Conservation (phyloP, 2,113 vertebrate species). For the Oriolus oriolus region DNA sequence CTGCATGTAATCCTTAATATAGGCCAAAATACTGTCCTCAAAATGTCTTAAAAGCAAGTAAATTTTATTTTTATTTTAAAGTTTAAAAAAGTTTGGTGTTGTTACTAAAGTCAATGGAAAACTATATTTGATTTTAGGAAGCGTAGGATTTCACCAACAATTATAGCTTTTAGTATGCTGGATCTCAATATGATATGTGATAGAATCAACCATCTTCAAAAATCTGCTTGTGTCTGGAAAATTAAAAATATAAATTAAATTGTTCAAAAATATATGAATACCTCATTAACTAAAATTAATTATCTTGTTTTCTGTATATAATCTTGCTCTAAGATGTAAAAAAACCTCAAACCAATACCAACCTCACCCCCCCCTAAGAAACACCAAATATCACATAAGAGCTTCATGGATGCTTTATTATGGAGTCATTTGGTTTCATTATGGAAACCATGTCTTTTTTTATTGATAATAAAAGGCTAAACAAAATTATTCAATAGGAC, state of each 20-base stretch:
- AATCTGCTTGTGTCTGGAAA: background rate
- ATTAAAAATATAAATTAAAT: background rate
- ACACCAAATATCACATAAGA: accelerated
- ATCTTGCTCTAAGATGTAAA: background rate
- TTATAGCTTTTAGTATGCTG: background rate
- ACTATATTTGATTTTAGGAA: background rate
- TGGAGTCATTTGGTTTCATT: background rate
- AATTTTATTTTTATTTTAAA: background rate
- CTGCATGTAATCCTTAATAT: background rate
- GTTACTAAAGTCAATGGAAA: background rate
- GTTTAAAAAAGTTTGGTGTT: background rate
- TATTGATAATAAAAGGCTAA: background rate
- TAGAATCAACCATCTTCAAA: background rate
- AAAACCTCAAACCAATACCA: accelerated
- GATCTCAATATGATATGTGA: background rate
- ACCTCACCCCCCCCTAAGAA: background rate
- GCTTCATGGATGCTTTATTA: background rate
- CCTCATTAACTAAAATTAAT: background rate
- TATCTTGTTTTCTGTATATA: background rate
- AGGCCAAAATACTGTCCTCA: background rate
- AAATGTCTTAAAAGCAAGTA: background rate
- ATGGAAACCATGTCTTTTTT: background rate
- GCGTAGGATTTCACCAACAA: background rate
- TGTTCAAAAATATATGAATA: background rate
- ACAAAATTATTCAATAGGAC: background rate